These are phyloP conservation scores for Calyptommatus sinebrachiatus DNA, from an alignment of 2,113 vertebrate genomes.

Conservation along the genomic window DNA sequence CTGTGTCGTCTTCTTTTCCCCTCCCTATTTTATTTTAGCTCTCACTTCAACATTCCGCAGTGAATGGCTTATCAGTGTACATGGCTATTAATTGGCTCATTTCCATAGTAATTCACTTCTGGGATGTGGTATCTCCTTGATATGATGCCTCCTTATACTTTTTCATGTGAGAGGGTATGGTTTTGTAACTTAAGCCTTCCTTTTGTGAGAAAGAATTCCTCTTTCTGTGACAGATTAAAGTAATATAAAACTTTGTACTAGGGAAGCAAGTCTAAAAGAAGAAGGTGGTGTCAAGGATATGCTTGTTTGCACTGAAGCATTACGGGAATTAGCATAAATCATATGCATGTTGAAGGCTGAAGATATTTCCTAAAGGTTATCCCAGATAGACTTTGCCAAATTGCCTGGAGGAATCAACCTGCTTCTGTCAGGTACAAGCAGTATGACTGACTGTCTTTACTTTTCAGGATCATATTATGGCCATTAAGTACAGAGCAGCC, in stretches of 20 bases:
- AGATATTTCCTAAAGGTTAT: conserved; percentile 53
- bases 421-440: conserved; percentile 9
- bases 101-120: background rate
- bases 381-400: conserved; percentile 19
- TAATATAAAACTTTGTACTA: background rate
- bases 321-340: conserved; percentile 48
- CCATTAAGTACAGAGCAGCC: background rate
- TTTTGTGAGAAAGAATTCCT: background rate
- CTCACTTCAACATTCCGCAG: background rate
- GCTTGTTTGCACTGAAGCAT: background rate
- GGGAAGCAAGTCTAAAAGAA: conserved; percentile 32
- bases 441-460: background rate
- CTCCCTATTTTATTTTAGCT: background rate
- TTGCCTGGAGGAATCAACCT: conserved; percentile 28
- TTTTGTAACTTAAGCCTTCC: background rate
- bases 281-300: conserved; percentile 28
- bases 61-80: background rate
- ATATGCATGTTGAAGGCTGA: conserved; percentile 36
- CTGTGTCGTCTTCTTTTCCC: background rate
- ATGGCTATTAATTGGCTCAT: background rate
- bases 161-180: background rate
- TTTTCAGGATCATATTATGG: background rate
- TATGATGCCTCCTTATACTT: background rate
- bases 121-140: background rate
- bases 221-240: conserved; percentile 5